A percentile compares a stretch with the other conserved stretches of the same genome.
phyloP scores from a whole-genome alignment of 2,113 vertebrate species.

The Parotia lawesii region DNA sequence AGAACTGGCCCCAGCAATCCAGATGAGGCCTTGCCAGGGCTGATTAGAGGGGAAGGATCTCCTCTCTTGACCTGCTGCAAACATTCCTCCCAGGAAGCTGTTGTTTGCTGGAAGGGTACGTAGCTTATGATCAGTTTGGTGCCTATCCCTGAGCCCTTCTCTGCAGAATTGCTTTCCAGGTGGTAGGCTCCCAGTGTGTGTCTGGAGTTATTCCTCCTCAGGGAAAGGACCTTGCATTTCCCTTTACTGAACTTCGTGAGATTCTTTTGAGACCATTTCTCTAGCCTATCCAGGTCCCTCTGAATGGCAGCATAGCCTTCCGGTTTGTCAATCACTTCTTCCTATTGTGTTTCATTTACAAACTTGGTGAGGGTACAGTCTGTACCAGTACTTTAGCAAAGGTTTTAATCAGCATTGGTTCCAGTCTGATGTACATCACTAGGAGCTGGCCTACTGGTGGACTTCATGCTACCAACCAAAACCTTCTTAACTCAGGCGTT shows the following conservation, averaged over 20 bases:
- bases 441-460: background rate
- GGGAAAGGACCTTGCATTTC: background rate
- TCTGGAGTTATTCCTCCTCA: background rate
- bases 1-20: background rate
- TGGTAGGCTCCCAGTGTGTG: background rate
- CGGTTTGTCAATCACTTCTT: background rate
- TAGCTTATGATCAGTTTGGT: background rate
- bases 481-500: background rate
- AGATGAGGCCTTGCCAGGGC: background rate
- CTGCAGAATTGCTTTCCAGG: background rate
- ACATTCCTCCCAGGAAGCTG: background rate
- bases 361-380: background rate
- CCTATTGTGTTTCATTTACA: background rate
- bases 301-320: background rate
- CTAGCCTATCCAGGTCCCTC: background rate
- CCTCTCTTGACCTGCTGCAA: background rate
- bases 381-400: background rate
- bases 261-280: background rate
- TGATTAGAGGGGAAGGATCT: background rate
- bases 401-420: background rate
- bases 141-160: background rate
- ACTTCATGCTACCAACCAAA: background rate
- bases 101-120: background rate
- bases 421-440: background rate
- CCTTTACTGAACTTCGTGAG: background rate